These are phyloP conservation scores for Percina caprodes DNA, from an alignment of 2,113 vertebrate genomes.

Conservation along the genomic window DNA sequence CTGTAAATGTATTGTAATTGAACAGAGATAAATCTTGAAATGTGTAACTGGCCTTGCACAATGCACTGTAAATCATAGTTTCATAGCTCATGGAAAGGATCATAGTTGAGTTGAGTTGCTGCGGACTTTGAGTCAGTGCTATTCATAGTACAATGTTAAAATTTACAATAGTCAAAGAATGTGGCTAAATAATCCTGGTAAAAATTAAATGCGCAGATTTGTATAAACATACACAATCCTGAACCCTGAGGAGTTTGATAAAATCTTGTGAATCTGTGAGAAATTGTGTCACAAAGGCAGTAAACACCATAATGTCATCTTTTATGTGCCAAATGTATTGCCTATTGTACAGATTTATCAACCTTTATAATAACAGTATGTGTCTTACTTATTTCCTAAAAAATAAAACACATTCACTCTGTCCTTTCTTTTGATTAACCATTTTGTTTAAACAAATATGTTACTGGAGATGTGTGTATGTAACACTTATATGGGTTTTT, in stretches of 20 bases:
- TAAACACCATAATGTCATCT: background rate
- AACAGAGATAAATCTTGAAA: background rate
- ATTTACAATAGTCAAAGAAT: constrained; percentile 9
- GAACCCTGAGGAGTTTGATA: background rate
- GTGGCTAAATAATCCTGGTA: background rate
- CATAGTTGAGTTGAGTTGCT: background rate
- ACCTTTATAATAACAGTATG: background rate
- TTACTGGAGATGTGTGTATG: constrained; percentile 27
- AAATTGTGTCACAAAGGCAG: background rate
- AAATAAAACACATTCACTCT: constrained; percentile 24
- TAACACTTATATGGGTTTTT: constrained; percentile 16
- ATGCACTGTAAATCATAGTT: constrained; percentile 22
- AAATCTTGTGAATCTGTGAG: constrained; percentile 3
- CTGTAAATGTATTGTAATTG: constrained; percentile 16
- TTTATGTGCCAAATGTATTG: background rate
- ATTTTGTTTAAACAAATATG: constrained; percentile 42
- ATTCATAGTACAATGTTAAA: constrained; percentile 19
- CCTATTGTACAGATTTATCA: constrained; percentile 42
- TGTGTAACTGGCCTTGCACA: constrained; percentile 10
- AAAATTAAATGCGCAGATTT: background rate
- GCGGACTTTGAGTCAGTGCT: constrained; percentile 14
- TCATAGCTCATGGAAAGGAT: constrained; percentile 27
- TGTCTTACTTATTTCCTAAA: constrained; percentile 12
- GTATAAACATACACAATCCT: background rate
- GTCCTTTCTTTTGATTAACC: constrained; percentile 7